A percentile compares a stretch with the other conserved stretches of the same genome.
Conservation (phyloP, 2,888 invertebrate species). For the Agrenia bidenticulata region DNA sequence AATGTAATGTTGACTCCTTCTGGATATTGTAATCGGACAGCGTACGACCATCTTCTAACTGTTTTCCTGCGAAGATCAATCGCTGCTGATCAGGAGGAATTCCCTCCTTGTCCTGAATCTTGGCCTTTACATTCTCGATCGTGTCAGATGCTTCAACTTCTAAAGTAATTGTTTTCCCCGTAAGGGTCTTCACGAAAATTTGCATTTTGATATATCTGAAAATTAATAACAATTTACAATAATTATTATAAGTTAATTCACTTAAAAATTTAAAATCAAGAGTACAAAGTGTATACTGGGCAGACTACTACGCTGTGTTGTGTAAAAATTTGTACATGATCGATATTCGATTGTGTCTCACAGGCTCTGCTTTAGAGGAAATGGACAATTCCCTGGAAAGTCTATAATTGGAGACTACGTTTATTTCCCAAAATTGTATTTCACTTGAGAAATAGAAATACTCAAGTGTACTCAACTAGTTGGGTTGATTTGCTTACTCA, state of each 20-base stretch:
- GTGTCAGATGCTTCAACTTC: constrained; percentile 91
- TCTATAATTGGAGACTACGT: too few relatives aligned
- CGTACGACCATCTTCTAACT: constrained; percentile 80
- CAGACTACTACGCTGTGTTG: too few relatives aligned
- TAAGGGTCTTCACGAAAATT: constrained; percentile 58
- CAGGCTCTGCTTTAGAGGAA: too few relatives aligned
- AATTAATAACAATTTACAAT: constrained; percentile 12
- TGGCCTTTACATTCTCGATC: constrained; percentile 61
- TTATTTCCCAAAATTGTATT: too few relatives aligned
- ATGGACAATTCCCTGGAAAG: too few relatives aligned
- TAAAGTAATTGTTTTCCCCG: constrained; percentile 89
- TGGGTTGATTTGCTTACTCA: too few relatives aligned
- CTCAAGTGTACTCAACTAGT: too few relatives aligned
- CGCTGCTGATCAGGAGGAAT: constrained; percentile 65
- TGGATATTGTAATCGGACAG: constrained; percentile 93
- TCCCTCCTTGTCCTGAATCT: constrained; percentile 61
- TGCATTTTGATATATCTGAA: constrained; percentile 23
- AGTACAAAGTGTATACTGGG: too few relatives aligned
- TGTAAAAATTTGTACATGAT: too few relatives aligned
- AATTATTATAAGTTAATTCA: background rate
- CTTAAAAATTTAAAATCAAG: too few relatives aligned
- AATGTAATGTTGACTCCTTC: constrained; percentile 86
- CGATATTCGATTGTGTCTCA: too few relatives aligned
- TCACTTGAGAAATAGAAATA: too few relatives aligned
- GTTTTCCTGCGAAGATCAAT: constrained; percentile 64